phyloP scores from a whole-genome alignment of 2,797 vertebrate species.

The Chelon labrosus region DNA sequence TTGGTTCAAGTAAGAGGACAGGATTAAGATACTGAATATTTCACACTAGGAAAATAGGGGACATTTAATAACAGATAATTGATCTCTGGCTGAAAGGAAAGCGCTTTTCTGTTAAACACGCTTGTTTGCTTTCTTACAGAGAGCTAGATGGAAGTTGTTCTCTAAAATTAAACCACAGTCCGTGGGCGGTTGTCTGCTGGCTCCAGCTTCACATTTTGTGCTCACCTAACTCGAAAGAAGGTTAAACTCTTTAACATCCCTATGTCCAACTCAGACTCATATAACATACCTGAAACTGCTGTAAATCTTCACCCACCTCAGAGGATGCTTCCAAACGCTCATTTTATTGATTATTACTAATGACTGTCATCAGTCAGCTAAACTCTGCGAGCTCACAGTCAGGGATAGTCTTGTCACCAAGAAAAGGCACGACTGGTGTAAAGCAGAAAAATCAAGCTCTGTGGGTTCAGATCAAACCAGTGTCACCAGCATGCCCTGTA shows the following conservation, averaged over 20 bases:
- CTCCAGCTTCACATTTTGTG: background rate
- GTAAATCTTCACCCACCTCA: background rate
- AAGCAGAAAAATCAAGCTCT: constrained; percentile 15
- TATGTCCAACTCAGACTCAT: background rate
- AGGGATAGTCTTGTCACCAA: constrained; percentile 4
- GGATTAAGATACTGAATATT: constrained; percentile 28
- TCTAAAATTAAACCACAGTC: background rate
- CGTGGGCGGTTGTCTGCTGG: background rate
- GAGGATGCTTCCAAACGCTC: background rate
- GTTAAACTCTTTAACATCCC: background rate
- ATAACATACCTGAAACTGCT: background rate
- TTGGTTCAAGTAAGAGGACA: constrained; percentile 73
- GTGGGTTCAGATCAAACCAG: constrained; percentile 3
- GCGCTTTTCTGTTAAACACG: background rate
- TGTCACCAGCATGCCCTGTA: background rate
- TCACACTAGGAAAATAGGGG: constrained; percentile 31
- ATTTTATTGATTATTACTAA: constrained; percentile 7
- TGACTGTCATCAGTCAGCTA: constrained; percentile 24
- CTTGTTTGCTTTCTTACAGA: background rate
- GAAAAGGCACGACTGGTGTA: constrained; percentile 58
- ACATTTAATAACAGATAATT: background rate
- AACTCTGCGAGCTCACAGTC: background rate
- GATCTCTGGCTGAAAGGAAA: no score
- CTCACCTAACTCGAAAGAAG: background rate
- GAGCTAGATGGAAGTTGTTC: background rate